phyloP scores from a whole-genome alignment of 2,797 vertebrate species.

The Champsocephalus esox region DNA sequence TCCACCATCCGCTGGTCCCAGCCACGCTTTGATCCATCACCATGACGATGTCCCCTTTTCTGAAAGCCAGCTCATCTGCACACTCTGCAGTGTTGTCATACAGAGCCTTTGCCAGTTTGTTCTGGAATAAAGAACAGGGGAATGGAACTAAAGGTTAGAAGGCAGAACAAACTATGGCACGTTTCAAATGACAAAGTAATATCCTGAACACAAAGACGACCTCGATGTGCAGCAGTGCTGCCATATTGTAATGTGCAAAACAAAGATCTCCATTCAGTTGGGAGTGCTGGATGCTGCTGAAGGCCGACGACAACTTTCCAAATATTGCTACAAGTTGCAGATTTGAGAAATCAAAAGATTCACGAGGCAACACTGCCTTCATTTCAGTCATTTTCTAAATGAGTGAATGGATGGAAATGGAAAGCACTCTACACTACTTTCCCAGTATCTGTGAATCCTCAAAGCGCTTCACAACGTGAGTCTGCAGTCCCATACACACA shows the following conservation, averaged over 20 bases:
- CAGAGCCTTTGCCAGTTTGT: constrained; percentile 90
- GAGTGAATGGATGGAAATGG: neutral
- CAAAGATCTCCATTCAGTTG: neutral
- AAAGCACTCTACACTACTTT: no score
- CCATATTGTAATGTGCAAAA: neutral
- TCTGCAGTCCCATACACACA: no score
- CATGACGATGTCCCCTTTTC: constrained; percentile 90
- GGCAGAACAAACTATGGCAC: neutral
- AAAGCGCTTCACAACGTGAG: no score
- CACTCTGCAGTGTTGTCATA: constrained; percentile 96
- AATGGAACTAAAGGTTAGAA: constrained; percentile 21
- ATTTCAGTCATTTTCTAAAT: neutral
- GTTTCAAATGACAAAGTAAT: neutral
- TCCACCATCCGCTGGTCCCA: constrained; percentile 93
- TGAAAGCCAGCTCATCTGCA: constrained; percentile 92
- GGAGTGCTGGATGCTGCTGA: constrained; percentile 3
- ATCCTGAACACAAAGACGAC: neutral
- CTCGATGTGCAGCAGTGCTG: neutral
- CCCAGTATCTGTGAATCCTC: no score
- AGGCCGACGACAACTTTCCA: constrained; percentile 26
- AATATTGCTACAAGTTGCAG: constrained; percentile 7
- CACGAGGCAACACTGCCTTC: neutral
- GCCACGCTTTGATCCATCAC: constrained; percentile 87
- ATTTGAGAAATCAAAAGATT: neutral
- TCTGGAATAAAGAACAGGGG: constrained; percentile 77